Conservation (phyloP, 2,113 vertebrate genomes). For the Brachyhypopomus occidentalis region DNA sequence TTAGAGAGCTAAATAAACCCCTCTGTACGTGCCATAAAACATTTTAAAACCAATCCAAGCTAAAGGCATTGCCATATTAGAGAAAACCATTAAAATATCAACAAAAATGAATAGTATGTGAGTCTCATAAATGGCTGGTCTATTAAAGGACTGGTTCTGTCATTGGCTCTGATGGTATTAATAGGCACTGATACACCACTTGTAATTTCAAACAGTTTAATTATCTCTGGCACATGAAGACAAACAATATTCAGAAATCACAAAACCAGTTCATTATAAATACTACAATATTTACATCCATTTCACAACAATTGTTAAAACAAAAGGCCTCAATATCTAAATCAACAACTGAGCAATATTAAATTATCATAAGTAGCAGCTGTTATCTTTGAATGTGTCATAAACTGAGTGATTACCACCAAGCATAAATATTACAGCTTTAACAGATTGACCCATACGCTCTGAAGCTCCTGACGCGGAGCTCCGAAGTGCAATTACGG, state of each 20-base stretch:
- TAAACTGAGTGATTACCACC: neutral
- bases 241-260: conserved; percentile 1
- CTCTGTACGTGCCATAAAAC: neutral
- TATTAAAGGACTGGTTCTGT: neutral
- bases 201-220: neutral
- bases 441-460: no score
- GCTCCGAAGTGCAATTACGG: neutral
- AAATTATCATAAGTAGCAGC: neutral
- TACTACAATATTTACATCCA: conserved; percentile 8
- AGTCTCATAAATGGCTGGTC: neutral
- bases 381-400: neutral
- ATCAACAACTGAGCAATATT: neutral
- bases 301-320: conserved; percentile 1
- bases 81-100: no score
- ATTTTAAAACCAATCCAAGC: neutral
- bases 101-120: neutral
- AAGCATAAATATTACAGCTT: neutral
- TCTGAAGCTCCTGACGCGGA: neutral
- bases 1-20: no score
- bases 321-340: neutral
- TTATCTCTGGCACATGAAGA: neutral
- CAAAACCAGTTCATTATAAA: neutral
- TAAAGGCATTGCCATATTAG: neutral
- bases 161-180: neutral
- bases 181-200: neutral